A percentile compares a stretch with the other conserved stretches of the same genome.
Conservation (phyloP, 2,888 invertebrate genomes). For the Chrysina gloriosa region DNA sequence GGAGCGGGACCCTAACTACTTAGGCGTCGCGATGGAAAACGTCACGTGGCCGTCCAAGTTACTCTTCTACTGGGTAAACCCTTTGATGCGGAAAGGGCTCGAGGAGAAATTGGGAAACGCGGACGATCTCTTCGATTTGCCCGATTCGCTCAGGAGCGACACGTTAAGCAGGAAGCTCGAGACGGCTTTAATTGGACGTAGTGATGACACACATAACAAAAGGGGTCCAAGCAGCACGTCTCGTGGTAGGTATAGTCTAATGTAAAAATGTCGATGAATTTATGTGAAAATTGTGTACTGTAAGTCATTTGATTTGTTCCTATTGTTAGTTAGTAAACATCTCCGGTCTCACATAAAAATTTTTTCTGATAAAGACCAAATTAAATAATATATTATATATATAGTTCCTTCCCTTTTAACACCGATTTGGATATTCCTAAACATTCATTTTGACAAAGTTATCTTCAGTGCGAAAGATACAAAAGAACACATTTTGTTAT, state of each 20-base stretch:
- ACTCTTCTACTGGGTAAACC: constrained; percentile 89
- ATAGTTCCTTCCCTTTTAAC: too few species aligned
- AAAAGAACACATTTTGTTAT: too few species aligned
- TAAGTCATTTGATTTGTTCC: too few species aligned
- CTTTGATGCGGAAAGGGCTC: constrained; percentile 84
- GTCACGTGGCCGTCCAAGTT: constrained; percentile 77
- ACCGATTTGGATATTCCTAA: too few species aligned
- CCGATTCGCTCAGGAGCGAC: constrained; percentile 72
- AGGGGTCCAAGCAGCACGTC: constrained; percentile 45
- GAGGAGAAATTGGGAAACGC: constrained; percentile 76
- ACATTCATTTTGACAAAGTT: too few species aligned
- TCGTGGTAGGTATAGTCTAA: constrained; percentile 24
- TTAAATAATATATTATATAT: too few species aligned
- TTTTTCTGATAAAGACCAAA: too few species aligned
- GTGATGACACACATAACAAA: constrained; percentile 64
- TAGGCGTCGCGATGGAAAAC: constrained; percentile 88
- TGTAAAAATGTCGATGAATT: not conserved
- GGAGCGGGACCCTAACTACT: constrained; percentile 74
- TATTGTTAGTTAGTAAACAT: too few species aligned
- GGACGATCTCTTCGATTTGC: constrained; percentile 88
- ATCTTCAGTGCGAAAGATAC: too few species aligned
- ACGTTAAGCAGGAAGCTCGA: constrained; percentile 73
- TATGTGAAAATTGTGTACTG: too few species aligned
- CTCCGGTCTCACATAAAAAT: too few species aligned
- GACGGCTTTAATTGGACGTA: constrained; percentile 69